Percentiles rank a stretch among this genome's conserved stretches.
phyloP scores from a whole-genome alignment of 2,113 vertebrate species.

The Anthoscopus minutus region DNA sequence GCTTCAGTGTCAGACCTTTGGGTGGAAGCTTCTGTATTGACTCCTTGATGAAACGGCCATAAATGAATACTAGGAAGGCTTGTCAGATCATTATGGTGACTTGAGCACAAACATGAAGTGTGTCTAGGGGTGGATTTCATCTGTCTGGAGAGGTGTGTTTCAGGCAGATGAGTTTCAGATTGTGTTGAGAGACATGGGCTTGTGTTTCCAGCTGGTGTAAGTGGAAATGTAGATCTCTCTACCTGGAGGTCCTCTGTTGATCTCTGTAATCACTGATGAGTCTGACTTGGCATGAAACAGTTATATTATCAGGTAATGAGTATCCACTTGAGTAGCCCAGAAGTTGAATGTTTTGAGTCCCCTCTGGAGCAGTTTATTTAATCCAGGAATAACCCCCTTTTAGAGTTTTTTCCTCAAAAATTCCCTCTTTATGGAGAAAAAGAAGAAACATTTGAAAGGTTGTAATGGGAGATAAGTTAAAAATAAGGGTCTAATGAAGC shows the following conservation, averaged over 20 bases:
- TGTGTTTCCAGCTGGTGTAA: not conserved
- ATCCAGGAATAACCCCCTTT: not conserved
- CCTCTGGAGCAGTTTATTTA: not conserved
- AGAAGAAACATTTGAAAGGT: not conserved
- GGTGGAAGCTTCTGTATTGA: not conserved
- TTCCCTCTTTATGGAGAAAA: not conserved
- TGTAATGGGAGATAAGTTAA: not conserved
- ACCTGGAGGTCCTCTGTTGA: not conserved
- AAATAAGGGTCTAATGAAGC: not conserved
- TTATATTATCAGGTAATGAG: not conserved
- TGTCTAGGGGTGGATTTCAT: not conserved
- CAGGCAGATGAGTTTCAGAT: not conserved
- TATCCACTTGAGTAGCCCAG: too few relatives aligned
- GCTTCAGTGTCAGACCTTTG: not conserved
- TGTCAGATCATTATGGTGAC: not conserved
- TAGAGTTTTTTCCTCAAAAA: not conserved
- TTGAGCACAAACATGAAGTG: not conserved
- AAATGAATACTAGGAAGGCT: not conserved
- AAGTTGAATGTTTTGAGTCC: not conserved
- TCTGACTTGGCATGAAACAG: not conserved
- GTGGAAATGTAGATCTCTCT: not conserved
- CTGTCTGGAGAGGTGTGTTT: not conserved
- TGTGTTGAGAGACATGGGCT: not conserved
- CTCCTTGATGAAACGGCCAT: not conserved
- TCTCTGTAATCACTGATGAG: not conserved